phyloP scores from a whole-genome alignment of 2,888 invertebrate species.

The Himalopsyche japonica region DNA sequence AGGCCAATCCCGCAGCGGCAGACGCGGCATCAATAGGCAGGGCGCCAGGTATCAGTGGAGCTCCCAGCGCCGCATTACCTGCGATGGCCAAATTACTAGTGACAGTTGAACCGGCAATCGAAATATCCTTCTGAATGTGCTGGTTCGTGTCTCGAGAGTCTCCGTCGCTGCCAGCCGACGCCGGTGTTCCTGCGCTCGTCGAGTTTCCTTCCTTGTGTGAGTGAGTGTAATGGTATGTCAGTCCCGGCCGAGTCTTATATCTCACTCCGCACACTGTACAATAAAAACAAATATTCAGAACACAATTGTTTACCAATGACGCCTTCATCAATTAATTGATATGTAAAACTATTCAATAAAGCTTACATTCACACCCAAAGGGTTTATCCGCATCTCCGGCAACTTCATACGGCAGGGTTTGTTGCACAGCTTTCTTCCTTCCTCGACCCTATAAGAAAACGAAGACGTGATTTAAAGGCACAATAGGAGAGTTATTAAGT shows the following conservation, averaged over 20 bases:
- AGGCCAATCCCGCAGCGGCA: slow-evolving; percentile 46
- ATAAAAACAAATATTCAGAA: not conserved
- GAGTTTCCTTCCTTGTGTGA: slow-evolving; percentile 71
- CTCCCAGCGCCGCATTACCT: slow-evolving; percentile 59
- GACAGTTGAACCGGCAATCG: slow-evolving; percentile 70
- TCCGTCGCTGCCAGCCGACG: slow-evolving; percentile 52
- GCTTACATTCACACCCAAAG: slow-evolving; percentile 91
- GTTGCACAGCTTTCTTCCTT: slow-evolving; percentile 55
- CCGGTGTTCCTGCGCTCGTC: not conserved
- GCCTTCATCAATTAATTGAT: too few species aligned
- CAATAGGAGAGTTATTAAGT: not conserved
- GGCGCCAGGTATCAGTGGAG: slow-evolving; percentile 52
- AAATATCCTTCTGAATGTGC: slow-evolving; percentile 48
- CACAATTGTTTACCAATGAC: too few species aligned
- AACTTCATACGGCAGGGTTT: slow-evolving; percentile 63
- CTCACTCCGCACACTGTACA: slow-evolving; percentile 89
- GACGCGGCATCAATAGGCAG: slow-evolving; percentile 48
- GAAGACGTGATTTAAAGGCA: not conserved
- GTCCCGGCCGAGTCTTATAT: slow-evolving; percentile 94
- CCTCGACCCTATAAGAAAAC: slow-evolving; percentile 54
- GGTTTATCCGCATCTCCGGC: slow-evolving; percentile 84
- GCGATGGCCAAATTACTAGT: slow-evolving; percentile 59
- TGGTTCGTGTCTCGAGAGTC: slow-evolving; percentile 53
- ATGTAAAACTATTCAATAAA: slow-evolving; percentile 38
- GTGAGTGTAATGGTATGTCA: slow-evolving; percentile 94